A percentile compares a stretch with the other conserved stretches of the same genome.
These are phyloP conservation scores for Alces alces DNA, from an alignment of 2,113 vertebrate genomes.

Conservation along the genomic window DNA sequence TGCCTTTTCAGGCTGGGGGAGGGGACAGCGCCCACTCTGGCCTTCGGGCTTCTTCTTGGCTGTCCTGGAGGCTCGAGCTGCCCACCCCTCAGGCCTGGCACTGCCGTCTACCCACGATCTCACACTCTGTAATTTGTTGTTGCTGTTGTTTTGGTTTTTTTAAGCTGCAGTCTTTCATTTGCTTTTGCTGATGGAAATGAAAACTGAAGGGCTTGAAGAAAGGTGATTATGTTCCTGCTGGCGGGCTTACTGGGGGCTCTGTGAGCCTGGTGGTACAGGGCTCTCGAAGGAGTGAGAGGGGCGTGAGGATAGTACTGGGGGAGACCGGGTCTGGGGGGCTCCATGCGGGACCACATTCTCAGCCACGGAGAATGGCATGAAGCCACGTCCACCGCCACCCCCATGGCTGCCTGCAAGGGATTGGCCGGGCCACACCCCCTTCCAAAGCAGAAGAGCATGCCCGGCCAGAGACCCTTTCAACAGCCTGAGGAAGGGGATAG, in stretches of 20 bases:
- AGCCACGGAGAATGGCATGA: rapidly evolving
- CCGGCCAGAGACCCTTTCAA: neutral
- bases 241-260: slow-evolving; percentile 37
- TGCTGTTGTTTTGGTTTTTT: neutral
- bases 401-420: rapidly evolving
- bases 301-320: neutral
- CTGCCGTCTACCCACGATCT: neutral
- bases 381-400: neutral
- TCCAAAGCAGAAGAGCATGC: neutral
- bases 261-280: slow-evolving; percentile 25
- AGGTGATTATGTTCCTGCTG: slow-evolving; percentile 54
- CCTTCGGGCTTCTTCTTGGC: neutral
- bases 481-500: neutral
- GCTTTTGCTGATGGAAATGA: slow-evolving; percentile 63
- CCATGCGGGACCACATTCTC: rapidly evolving
- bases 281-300: neutral
- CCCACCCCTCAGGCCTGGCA: neutral
- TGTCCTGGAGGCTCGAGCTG: neutral
- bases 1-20: neutral
- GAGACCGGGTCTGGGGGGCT: neutral
- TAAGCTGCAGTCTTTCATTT: slow-evolving; percentile 15
- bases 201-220: slow-evolving; percentile 61
- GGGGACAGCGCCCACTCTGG: neutral
- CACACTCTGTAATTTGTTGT: neutral
- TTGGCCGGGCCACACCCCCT: neutral